Evolutionary conservation across 2,113 vertebrate species (phyloP).

Genomic region (Chitala chitala): DNA sequence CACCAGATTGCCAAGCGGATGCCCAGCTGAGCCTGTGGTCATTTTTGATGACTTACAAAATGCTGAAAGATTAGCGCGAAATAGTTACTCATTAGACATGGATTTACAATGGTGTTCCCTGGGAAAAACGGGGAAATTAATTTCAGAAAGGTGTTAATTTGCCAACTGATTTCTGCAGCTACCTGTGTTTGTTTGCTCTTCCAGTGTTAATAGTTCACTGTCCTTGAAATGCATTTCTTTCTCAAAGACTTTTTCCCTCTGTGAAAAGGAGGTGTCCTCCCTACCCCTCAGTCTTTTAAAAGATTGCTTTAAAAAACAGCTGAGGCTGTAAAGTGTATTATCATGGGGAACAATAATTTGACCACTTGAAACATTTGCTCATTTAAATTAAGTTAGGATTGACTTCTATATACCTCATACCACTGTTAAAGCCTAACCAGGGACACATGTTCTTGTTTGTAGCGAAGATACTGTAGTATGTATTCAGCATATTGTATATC

Average conservation of each 20-base stretch:
- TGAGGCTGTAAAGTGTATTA: conserved; percentile 41
- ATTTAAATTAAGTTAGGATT: conserved; percentile 45
- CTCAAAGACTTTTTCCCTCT: background rate
- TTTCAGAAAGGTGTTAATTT: conserved; percentile 43
- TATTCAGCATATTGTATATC: conserved; percentile 66
- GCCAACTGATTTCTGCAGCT: conserved; percentile 57
- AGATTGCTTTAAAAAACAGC: conserved; percentile 63
- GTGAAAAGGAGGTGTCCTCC: background rate
- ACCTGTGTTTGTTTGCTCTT: conserved; percentile 47
- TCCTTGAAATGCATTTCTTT: conserved; percentile 46
- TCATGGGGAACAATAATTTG: conserved; percentile 36
- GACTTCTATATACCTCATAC: conserved; percentile 77
- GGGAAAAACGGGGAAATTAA: background rate
- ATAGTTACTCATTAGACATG: conserved; percentile 21
- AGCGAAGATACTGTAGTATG: conserved; percentile 70
- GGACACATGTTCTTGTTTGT: conserved; percentile 69
- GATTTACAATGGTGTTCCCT: conserved; percentile 43
- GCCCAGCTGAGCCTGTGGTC: conserved; percentile 17
- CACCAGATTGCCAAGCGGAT: conserved; percentile 30
- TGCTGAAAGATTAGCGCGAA: background rate
- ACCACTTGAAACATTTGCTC: conserved; percentile 25
- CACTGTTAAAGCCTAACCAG: conserved; percentile 63
- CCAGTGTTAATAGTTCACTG: conserved; percentile 62
- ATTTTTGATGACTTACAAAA: background rate
- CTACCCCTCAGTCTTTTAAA: background rate